Percentiles rank a stretch among this genome's conserved stretches.
Evolutionary conservation across 1,140 invertebrate genomes (phyloP).

Genomic region (Tribolium madens): DNA sequence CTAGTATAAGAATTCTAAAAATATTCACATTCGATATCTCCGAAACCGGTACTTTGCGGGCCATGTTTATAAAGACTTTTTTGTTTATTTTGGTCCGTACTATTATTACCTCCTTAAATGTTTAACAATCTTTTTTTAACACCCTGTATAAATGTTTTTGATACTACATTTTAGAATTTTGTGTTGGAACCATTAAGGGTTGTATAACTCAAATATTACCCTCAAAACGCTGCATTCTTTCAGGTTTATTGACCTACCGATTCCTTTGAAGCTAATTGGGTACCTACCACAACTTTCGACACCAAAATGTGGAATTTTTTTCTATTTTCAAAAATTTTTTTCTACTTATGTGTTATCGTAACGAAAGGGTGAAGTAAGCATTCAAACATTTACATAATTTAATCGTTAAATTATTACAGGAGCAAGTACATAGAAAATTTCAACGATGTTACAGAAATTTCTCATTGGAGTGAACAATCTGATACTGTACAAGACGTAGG

Average conservation of each 20-base stretch:
- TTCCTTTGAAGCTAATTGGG: neutral
- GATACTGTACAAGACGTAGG: constrained; percentile 75
- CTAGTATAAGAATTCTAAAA: too few species aligned
- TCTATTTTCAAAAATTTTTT: neutral
- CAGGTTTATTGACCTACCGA: neutral
- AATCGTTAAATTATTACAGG: neutral
- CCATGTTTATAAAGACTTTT: too few species aligned
- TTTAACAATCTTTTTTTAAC: too few species aligned
- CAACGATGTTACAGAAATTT: constrained; percentile 16
- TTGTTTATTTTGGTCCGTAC: too few species aligned
- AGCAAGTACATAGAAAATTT: constrained; percentile 15
- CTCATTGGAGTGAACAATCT: constrained; percentile 73
- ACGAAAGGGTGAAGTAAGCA: neutral
- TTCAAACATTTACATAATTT: neutral
- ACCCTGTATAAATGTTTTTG: too few species aligned
- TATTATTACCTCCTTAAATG: too few species aligned
- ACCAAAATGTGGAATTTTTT: neutral
- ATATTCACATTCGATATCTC: too few species aligned
- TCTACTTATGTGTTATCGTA: neutral
- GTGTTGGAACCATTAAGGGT: neutral
- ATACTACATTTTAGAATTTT: too few species aligned
- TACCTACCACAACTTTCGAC: neutral
- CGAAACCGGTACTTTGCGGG: too few species aligned
- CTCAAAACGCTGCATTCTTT: neutral
- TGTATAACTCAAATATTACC: constrained; percentile 1